Evolutionary conservation across 2,113 vertebrate species (phyloP).

Genomic region (human (Homo sapiens)): DNA sequence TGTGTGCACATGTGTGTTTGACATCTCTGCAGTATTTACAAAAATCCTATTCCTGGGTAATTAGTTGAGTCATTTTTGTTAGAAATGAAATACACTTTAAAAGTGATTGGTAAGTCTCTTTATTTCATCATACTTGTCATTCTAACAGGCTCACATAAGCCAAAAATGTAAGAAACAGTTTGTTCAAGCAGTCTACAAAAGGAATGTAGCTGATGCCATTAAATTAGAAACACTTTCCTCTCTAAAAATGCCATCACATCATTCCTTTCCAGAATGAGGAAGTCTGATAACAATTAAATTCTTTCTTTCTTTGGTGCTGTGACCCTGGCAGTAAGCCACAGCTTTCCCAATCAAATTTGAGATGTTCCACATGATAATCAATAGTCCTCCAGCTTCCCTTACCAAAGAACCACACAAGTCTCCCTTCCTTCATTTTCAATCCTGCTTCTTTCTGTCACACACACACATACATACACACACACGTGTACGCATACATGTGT

Average conservation of each 20-base stretch:
- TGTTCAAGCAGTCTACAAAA: not conserved
- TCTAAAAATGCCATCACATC: not conserved
- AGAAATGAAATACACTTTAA: not conserved
- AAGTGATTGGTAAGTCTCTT: not conserved
- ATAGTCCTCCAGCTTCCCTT: not conserved
- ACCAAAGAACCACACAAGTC: not conserved
- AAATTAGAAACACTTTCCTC: not conserved
- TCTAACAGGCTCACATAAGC: not conserved
- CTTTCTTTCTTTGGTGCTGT: not conserved
- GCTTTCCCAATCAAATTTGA: not conserved
- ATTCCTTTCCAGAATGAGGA: not conserved
- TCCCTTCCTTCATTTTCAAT: not conserved
- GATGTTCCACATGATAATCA: not conserved
- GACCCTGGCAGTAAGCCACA: not conserved
- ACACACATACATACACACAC: not conserved
- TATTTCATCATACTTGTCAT: not conserved
- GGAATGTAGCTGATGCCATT: not conserved
- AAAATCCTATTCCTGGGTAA: not conserved
- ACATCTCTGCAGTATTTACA: not conserved
- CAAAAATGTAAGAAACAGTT: not conserved
- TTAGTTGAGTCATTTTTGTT: not conserved
- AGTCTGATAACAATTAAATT: not conserved
- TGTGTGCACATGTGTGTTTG: no score
- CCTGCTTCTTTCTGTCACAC: not conserved
- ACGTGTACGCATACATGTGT: not conserved